A percentile compares a stretch with the other conserved stretches of the same genome.
Evolutionary conservation across 2,888 invertebrate species (phyloP).

Genomic region (Ophion obscuratus): DNA sequence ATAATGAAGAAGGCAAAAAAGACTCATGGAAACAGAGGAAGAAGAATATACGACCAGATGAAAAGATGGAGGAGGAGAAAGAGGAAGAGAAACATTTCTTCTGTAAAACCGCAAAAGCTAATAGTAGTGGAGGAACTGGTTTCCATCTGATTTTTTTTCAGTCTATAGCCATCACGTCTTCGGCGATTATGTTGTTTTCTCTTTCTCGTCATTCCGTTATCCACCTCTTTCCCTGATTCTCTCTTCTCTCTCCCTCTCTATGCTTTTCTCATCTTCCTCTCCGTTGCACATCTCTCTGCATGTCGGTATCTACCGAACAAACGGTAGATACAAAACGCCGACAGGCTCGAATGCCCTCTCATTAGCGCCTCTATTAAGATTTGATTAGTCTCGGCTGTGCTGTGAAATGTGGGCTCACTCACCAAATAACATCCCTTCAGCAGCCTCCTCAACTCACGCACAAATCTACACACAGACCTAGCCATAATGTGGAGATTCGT

Average conservation of each 20-base stretch:
- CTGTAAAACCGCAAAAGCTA: slow-evolving; percentile 68
- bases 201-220: slow-evolving; percentile 30
- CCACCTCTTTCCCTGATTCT: neutral
- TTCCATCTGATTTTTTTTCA: slow-evolving; percentile 28
- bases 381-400: slow-evolving; percentile 79
- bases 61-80: slow-evolving; percentile 23
- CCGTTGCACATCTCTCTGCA: slow-evolving; percentile 31
- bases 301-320: slow-evolving; percentile 22
- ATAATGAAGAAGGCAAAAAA: neutral
- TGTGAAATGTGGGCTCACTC: slow-evolving; percentile 74
- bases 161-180: neutral
- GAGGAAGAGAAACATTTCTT: slow-evolving; percentile 38
- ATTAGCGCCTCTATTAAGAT: slow-evolving; percentile 82
- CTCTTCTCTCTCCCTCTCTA: neutral
- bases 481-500: neutral
- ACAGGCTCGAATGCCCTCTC: slow-evolving; percentile 77
- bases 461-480: neutral
- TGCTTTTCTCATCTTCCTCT: slow-evolving; percentile 36
- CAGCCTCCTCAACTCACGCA: slow-evolving; percentile 46
- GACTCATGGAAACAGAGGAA: neutral
- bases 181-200: slow-evolving; percentile 14
- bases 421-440: slow-evolving; percentile 73
- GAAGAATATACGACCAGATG: neutral
- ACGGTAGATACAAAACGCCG: slow-evolving; percentile 59
- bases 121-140: slow-evolving; percentile 56